phyloP scores from a whole-genome alignment of 2,113 vertebrate species.

The Oplegnathus fasciatus region DNA sequence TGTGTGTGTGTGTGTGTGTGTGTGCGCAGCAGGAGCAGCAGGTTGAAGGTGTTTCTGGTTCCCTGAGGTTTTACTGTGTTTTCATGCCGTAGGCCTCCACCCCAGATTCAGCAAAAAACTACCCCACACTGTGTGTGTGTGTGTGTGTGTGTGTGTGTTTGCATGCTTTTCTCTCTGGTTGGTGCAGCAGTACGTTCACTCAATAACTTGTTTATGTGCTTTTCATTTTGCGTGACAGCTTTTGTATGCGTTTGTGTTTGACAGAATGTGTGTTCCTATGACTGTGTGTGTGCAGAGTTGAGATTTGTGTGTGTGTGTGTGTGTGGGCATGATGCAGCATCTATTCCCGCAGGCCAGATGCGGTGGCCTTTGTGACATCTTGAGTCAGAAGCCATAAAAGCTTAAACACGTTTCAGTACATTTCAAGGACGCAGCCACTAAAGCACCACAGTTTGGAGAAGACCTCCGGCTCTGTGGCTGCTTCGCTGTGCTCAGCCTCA shows the following conservation, averaged over 20 bases:
- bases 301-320: neutral
- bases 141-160: constrained; percentile 16
- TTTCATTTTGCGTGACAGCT: neutral
- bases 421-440: constrained; percentile 36
- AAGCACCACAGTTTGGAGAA: neutral
- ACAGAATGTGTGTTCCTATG: neutral
- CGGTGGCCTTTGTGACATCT: constrained; percentile 41
- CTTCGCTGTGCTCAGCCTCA: neutral
- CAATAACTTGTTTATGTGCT: neutral
- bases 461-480: neutral
- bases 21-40: constrained; percentile 4
- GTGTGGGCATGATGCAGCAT: neutral
- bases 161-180: neutral
- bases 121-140: neutral
- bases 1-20: neutral
- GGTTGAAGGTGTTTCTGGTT: constrained; percentile 15
- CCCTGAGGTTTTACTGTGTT: constrained; percentile 33
- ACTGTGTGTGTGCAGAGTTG: neutral
- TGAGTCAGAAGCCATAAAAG: constrained; percentile 46
- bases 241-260: constrained; percentile 1
- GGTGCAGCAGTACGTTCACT: neutral
- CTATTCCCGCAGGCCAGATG: constrained; percentile 18
- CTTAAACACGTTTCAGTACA: constrained; percentile 6
- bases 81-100: constrained; percentile 9
- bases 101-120: neutral